Evolutionary conservation across 2,797 vertebrate genomes (phyloP).

Genomic region (Dermochelys coriacea): DNA sequence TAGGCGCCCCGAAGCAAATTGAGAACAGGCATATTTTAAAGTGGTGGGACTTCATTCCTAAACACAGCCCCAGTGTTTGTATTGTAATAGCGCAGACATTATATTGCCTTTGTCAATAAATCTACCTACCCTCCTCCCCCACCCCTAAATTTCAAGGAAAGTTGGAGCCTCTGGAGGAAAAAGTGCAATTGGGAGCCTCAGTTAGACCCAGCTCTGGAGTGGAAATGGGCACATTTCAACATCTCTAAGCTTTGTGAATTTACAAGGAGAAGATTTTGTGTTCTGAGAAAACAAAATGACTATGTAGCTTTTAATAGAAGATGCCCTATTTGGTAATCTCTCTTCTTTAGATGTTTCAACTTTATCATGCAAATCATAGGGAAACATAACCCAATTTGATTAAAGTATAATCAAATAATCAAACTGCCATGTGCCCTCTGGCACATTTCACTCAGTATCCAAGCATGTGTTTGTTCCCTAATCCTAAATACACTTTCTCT

Average conservation of each 20-base stretch:
- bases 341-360: not conserved
- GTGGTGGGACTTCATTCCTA: constrained; percentile 8
- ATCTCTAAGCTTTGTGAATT: not conserved
- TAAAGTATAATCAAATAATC: not conserved
- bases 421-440: not conserved
- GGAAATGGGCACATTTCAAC: not conserved
- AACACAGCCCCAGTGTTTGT: constrained; percentile 21
- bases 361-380: not conserved
- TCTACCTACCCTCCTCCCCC: not conserved
- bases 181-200: not conserved
- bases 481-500: fast-evolving
- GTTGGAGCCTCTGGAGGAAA: constrained; percentile 14
- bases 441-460: not conserved
- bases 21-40: not conserved
- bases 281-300: not conserved
- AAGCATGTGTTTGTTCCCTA: not conserved
- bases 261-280: not conserved
- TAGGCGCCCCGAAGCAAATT: not conserved
- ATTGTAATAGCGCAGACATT: not conserved
- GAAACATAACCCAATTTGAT: not conserved
- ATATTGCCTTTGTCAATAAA: constrained; percentile 37
- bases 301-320: not conserved
- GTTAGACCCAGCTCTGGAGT: not conserved
- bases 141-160: not conserved
- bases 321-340: fast-evolving